Evolutionary conservation across 2,888 invertebrate genomes (phyloP), one percentile per base, ranked within the genome.

Genomic region (Orchesellides sinensis): DNA sequence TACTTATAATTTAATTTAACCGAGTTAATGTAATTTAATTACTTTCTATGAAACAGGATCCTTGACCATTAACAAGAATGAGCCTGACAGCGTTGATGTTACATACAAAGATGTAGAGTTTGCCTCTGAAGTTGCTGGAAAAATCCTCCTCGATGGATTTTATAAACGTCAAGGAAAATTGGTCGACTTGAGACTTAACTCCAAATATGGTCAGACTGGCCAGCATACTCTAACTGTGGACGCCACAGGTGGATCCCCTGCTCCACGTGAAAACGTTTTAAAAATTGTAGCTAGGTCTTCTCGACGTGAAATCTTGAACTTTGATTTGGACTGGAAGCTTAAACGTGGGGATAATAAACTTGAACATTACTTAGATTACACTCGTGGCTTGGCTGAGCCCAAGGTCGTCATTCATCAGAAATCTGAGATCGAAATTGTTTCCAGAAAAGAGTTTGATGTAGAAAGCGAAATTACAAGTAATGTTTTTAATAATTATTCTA

Each of bases 311-410:
- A 68, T 83, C 52, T 40, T 87, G 8, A 88, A 86, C 73, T 93
- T 94, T 89, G 92, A 91, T 73, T 29, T 93, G 2, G 91, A 92
- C 45, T 93, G 92, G 87, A 92, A 93, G 74, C 90, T 91, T 79
- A 91, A 52, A 23, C 61, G 65, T 6, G 72, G 56, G 6, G 68
- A 52, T n/a, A 59, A 79, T 35, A 59, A 52, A 10, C 68, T 68
- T 65, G 61, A 82, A 8, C 69, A 83, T 35, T 21, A 47, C 1
- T 21, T 85, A n/a, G 27, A 72, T 6, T 85, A 83, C 59, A 73
- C 80, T 40, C 70, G 83, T 5, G 85, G 84, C 14, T 2, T 82
- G 4, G 40, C 80, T n/a, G 85, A 78, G 17, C 78, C 83, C 47
- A 84, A 84, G 54, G 83, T 84, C 19, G 32, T 66, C 21, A 35